Evolutionary conservation across 2,888 invertebrate species (phyloP).

Genomic region (Carabus problematicus): DNA sequence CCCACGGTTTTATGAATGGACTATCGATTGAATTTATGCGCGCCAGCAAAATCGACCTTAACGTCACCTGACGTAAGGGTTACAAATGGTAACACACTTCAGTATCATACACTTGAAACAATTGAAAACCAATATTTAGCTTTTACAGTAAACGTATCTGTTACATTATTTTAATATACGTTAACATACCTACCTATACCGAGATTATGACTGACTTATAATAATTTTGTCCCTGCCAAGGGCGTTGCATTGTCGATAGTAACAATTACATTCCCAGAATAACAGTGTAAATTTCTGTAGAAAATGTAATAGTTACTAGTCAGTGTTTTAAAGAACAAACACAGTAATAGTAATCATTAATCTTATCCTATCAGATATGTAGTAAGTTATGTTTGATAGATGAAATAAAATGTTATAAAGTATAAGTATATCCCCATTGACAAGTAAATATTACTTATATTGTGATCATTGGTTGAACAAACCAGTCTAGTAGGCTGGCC

Average conservation of each 20-base stretch:
- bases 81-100: neutral
- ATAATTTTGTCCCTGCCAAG: neutral
- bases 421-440: too few species aligned
- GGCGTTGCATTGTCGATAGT: neutral
- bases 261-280: neutral
- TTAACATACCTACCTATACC: too few species aligned
- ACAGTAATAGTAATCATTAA: too few species aligned
- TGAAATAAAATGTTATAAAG: too few species aligned
- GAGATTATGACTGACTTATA: too few species aligned
- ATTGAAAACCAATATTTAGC: too few species aligned
- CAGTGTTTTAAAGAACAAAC: neutral
- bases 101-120: too few species aligned
- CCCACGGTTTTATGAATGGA: conserved; percentile 54
- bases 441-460: neutral
- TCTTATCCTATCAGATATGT: too few species aligned
- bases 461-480: neutral
- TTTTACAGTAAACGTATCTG: too few species aligned
- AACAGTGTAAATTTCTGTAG: too few species aligned
- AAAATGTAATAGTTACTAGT: neutral
- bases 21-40: conserved; percentile 51
- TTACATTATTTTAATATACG: too few species aligned
- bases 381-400: too few species aligned
- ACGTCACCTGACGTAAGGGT: conserved; percentile 11
- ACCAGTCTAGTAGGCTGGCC: conserved; percentile 12
- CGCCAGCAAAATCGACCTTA: conserved; percentile 21